A percentile compares a stretch with the other conserved stretches of the same genome.
Conservation (phyloP, 2,797 vertebrate genomes). For the Sphaeramia orbicularis region DNA sequence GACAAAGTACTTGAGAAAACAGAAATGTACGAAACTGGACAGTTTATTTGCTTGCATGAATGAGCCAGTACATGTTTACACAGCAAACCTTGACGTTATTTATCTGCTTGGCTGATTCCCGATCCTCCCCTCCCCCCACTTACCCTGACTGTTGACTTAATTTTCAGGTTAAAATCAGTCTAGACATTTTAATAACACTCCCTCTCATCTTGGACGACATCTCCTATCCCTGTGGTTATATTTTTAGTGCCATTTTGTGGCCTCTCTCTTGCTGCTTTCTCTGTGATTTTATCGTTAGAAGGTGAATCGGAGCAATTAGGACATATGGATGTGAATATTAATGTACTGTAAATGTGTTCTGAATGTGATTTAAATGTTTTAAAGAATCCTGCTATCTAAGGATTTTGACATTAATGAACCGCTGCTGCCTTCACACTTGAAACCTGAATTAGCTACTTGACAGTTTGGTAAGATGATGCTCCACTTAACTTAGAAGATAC, state of each 20-base stretch:
- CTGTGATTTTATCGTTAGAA: conserved; percentile 8
- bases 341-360: conserved; percentile 39
- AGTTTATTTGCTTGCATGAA: conserved; percentile 16
- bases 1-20: conserved; percentile 12
- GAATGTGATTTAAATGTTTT: conserved; percentile 42
- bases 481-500: conserved; percentile 9
- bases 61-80: conserved; percentile 19
- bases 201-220: conserved; percentile 13
- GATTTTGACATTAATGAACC: conserved; percentile 39
- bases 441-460: conserved; percentile 14
- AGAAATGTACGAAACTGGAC: conserved; percentile 12
- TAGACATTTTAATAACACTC: not conserved
- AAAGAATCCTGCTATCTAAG: conserved; percentile 39
- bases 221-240: conserved; percentile 6
- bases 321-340: conserved; percentile 55
- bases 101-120: conserved; percentile 29
- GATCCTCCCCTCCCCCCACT: conserved; percentile 1
- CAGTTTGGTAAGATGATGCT: conserved; percentile 30
- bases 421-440: conserved; percentile 33
- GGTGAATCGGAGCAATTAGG: conserved; percentile 34
- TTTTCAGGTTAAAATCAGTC: conserved; percentile 20
- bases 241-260: conserved; percentile 26
- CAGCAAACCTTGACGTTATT: conserved; percentile 18
- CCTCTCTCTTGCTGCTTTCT: conserved; percentile 20
- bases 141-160: conserved; percentile 1